phyloP scores from a whole-genome alignment of 2,797 vertebrate species.

The Poeciliopsis presidionis region DNA sequence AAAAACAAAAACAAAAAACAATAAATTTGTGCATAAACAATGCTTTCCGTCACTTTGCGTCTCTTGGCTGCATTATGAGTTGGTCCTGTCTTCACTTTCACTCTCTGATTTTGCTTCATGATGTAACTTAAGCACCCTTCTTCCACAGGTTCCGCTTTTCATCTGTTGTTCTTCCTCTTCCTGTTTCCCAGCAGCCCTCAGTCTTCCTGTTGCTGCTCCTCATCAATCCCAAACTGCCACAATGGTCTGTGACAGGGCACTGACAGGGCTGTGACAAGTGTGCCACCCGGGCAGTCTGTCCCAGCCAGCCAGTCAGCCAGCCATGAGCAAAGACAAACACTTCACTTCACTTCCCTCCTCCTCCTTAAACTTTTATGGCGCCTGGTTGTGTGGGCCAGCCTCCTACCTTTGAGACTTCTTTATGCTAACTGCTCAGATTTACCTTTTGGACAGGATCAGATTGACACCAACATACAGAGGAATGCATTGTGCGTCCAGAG shows the following conservation, averaged over 20 bases:
- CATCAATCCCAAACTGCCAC: constrained; percentile 79
- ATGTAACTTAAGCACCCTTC: constrained; percentile 20
- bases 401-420: constrained; percentile 27
- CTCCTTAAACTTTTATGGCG: constrained; percentile 32
- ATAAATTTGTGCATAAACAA: neutral
- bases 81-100: constrained; percentile 13
- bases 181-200: constrained; percentile 53
- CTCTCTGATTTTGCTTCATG: neutral
- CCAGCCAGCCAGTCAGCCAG: constrained; percentile 36
- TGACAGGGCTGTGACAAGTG: constrained; percentile 62
- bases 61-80: neutral
- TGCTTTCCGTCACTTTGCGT: neutral
- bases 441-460: constrained; percentile 37
- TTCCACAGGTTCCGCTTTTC: constrained; percentile 32
- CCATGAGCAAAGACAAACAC: constrained; percentile 75
- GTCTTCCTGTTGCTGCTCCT: constrained; percentile 72
- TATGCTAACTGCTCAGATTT: constrained; percentile 14
- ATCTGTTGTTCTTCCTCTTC: constrained; percentile 55
- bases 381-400: constrained; percentile 33
- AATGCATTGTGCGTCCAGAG: neutral
- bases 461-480: constrained; percentile 31
- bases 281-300: constrained; percentile 62
- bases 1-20: neutral
- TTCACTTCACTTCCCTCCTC: constrained; percentile 56
- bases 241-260: constrained; percentile 74